A percentile compares a stretch with the other conserved stretches of the same genome.
phyloP scores from a whole-genome alignment of 2,113 vertebrate species.

The Pangasianodon hypophthalmus region DNA sequence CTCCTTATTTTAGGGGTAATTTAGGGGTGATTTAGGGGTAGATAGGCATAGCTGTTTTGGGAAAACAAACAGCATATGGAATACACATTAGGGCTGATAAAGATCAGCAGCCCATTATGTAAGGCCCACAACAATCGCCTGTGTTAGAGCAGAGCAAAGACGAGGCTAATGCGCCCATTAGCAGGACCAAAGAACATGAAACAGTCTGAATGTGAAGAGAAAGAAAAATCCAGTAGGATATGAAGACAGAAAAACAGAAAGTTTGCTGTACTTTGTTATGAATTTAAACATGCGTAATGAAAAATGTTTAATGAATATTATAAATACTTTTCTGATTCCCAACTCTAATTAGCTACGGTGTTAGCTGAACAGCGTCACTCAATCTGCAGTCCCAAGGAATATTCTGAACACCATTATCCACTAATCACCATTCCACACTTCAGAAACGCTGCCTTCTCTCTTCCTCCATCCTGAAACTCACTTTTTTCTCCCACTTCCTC shows the following conservation, averaged over 20 bases:
- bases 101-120: slow-evolving; percentile 65
- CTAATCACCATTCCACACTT: background rate
- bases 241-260: background rate
- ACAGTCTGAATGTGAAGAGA: background rate
- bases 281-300: background rate
- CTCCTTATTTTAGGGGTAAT: background rate
- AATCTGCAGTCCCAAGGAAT: background rate
- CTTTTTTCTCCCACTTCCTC: slow-evolving; percentile 15
- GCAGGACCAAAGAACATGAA: background rate
- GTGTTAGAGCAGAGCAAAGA: slow-evolving; percentile 59
- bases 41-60: background rate
- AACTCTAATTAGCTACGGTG: background rate
- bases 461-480: slow-evolving; percentile 32
- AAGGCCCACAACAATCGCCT: slow-evolving; percentile 64
- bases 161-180: slow-evolving; percentile 51
- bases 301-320: background rate
- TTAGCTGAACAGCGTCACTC: background rate
- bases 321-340: background rate
- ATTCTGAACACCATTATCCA: background rate
- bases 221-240: slow-evolving; percentile 6
- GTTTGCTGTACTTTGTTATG: background rate
- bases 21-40: background rate
- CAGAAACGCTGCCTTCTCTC: background rate
- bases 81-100: slow-evolving; percentile 68
- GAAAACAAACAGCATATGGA: slow-evolving; percentile 64